Evolutionary conservation across 2,113 vertebrate genomes (phyloP).

Genomic region (Corythornis vintsioides): DNA sequence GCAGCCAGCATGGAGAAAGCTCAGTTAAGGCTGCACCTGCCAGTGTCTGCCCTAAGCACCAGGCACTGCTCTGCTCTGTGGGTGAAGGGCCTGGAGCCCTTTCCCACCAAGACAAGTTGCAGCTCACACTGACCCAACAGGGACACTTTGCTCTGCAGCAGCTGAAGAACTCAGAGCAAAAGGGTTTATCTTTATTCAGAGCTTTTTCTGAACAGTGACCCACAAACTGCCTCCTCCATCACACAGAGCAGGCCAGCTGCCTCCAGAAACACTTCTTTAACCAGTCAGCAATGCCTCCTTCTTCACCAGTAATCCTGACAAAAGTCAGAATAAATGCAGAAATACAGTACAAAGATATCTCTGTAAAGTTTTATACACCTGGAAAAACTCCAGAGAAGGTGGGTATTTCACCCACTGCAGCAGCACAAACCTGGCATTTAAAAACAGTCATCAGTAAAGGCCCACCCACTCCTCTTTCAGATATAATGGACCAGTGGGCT

Average conservation of each 20-base stretch:
- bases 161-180: background rate
- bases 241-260: background rate
- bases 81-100: background rate
- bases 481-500: background rate
- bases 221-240: background rate
- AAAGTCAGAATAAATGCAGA: background rate
- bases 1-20: background rate
- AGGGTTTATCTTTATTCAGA: background rate
- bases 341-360: slow-evolving; percentile 29
- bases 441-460: background rate
- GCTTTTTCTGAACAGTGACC: background rate
- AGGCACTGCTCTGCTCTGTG: background rate
- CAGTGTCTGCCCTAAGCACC: background rate
- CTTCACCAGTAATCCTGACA: background rate
- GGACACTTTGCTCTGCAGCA: background rate
- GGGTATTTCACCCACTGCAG: slow-evolving; percentile 14
- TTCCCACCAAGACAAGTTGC: background rate
- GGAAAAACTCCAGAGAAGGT: background rate
- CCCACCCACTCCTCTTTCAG: background rate
- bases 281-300: background rate
- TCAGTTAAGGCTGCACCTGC: background rate
- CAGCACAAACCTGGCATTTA: background rate
- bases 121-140: background rate
- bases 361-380: background rate
- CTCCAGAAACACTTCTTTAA: background rate